A percentile compares a stretch with the other conserved stretches of the same genome.
Evolutionary conservation across 2,888 invertebrate genomes (phyloP).

Genomic region (Drosophila mettleri): DNA sequence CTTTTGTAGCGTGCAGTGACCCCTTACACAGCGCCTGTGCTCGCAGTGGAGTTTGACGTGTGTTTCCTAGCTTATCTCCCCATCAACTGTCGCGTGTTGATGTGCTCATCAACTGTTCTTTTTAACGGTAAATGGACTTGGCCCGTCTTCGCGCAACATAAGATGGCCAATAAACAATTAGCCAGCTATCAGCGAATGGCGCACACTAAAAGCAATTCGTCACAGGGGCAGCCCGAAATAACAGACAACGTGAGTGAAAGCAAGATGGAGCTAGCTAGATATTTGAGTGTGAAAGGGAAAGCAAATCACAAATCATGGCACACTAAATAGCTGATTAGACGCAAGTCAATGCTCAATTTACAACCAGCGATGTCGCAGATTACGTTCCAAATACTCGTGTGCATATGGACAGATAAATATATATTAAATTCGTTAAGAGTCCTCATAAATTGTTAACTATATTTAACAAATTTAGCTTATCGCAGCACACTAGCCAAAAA

Average conservation of each 20-base stretch:
- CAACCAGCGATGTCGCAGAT: conserved; percentile 14
- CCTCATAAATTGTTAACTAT: conserved; percentile 28
- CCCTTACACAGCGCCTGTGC: no score
- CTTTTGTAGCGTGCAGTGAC: background rate
- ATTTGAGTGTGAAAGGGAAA: background rate
- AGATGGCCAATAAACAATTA: conserved; percentile 39
- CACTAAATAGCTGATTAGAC: conserved; percentile 27
- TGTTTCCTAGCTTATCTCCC: background rate
- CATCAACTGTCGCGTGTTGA: background rate
- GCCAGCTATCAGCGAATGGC: background rate
- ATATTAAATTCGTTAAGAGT: conserved; percentile 1
- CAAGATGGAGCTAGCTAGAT: background rate
- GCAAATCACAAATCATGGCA: conserved; percentile 41
- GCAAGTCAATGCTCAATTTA: conserved; percentile 34
- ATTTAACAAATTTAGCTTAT: conserved; percentile 26
- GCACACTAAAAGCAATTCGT: conserved; percentile 16
- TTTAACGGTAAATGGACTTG: background rate
- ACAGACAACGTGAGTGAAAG: conserved; percentile 6
- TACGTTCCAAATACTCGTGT: background rate
- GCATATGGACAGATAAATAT: conserved; percentile 25
- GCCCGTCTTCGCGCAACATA: background rate
- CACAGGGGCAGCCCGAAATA: conserved; percentile 15
- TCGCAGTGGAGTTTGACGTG: background rate
- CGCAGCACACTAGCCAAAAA: conserved; percentile 9
- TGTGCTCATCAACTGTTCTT: no score